A percentile compares a stretch with the other conserved stretches of the same genome.
Conservation (phyloP, 2,113 vertebrate genomes). For the Emydura subglobosa region DNA sequence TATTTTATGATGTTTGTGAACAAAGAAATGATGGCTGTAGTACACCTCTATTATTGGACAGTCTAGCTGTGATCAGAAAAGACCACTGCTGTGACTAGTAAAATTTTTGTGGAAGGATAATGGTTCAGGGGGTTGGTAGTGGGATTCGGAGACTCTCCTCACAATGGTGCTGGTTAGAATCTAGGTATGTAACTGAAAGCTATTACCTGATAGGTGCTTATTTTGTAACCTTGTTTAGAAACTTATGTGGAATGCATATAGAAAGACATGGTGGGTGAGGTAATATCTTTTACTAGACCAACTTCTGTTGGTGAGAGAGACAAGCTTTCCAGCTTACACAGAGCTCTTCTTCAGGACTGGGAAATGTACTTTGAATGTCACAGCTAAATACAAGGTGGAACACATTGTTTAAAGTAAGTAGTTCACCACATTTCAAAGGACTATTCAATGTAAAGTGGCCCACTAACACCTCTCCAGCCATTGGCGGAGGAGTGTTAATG, state of each 20-base stretch:
- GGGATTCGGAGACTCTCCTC: background rate
- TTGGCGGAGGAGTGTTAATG: background rate
- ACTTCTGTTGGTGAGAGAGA: background rate
- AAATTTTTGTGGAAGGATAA: background rate
- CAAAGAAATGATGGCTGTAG: background rate
- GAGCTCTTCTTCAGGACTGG: background rate
- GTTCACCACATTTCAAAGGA: background rate
- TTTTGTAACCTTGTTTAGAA: background rate
- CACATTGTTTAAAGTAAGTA: background rate
- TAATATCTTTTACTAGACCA: background rate
- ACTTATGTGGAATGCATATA: background rate
- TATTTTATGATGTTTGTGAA: conserved; percentile 27
- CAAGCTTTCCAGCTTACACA: background rate
- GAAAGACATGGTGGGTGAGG: background rate
- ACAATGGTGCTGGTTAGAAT: rapidly evolving
- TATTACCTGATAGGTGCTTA: background rate
- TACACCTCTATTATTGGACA: background rate
- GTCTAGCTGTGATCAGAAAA: background rate
- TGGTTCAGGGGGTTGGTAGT: background rate
- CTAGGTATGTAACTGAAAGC: background rate
- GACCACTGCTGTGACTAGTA: background rate
- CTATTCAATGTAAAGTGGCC: background rate
- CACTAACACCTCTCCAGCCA: background rate
- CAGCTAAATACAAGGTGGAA: background rate
- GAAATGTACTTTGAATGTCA: background rate